Evolutionary conservation across 2,113 vertebrate species (phyloP), one percentile per base, ranked within the genome.

Genomic region (Pygoscelis antarcticus): DNA sequence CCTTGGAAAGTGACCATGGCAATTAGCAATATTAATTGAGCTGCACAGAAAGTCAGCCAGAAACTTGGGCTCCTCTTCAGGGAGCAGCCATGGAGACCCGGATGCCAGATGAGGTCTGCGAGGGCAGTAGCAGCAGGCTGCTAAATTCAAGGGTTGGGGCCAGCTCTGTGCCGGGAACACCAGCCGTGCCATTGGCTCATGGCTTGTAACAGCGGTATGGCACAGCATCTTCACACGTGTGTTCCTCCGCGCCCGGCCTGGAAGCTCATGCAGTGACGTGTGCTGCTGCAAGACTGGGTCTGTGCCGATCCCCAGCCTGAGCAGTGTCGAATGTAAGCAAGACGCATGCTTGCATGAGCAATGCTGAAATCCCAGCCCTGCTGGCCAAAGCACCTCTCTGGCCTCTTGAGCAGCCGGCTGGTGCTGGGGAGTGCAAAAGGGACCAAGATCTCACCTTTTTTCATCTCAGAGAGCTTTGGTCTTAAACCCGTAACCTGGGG

Each of bases 21-120:
- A 89, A 95, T 94, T 81, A 92, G 55, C 65, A 96, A 44, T 80
- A 94, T 84, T 90, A 95, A 93, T 72, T 11, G 58, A 95, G 30
- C 62, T 94, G 74, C 44, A 68, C 54, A 87, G 80, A 91, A 89
- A 78, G 36, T 71, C 68, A 78, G 55, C 38, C 22, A 77, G 89
- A 74, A 83, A 75, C 52, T 82, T 10, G 6, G 71, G 20, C 46
- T 74, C 34, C 80, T 34, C 69, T 89, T 81, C 44, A 83, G 80
- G 80, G 52, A 83, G 38, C 77, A 91, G 71, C 34, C 62, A 32
- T 13, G 11, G 44, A 90, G 40, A 84, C 62, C 49, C 2, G 13
- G 60, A 77, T 5, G 21, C 57, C 89, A 90, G 13, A 44, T 11
- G 62, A 94, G 76, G 87, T 93, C 83, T 85, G 69, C 3, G 9